Conservation (phyloP, 2,888 invertebrate genomes). For the Stramonita haemastoma region DNA sequence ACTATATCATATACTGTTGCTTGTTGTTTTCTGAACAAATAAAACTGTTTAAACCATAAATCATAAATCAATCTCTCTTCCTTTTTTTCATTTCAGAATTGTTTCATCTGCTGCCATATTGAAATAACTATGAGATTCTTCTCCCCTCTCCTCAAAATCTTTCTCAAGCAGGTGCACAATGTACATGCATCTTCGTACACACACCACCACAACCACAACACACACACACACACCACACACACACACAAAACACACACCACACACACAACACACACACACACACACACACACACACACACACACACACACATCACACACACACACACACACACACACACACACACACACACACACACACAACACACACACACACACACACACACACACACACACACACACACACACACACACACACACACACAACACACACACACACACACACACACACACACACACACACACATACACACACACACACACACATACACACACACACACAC, state of each 20-base stretch:
- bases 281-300: background rate
- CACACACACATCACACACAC: background rate
- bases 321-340: background rate
- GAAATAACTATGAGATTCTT: too few species aligned
- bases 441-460: background rate
- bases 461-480: background rate
- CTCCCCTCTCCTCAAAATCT: too few species aligned
- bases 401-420: background rate
- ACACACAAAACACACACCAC: too few species aligned
- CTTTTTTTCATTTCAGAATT: too few species aligned
- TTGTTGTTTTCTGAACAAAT: too few species aligned
- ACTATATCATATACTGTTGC: too few species aligned
- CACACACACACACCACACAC: background rate
- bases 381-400: slow-evolving; percentile 10
- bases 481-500: too few species aligned
- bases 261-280: too few species aligned
- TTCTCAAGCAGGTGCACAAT: background rate
- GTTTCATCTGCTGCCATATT: too few species aligned
- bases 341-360: background rate
- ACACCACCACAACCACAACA: background rate
- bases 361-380: slow-evolving; percentile 8
- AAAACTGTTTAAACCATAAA: too few species aligned
- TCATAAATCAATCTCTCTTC: too few species aligned
- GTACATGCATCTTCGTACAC: too few species aligned
- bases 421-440: background rate